phyloP scores from a whole-genome alignment of 2,113 vertebrate species.

The Coreoperca whiteheadi region DNA sequence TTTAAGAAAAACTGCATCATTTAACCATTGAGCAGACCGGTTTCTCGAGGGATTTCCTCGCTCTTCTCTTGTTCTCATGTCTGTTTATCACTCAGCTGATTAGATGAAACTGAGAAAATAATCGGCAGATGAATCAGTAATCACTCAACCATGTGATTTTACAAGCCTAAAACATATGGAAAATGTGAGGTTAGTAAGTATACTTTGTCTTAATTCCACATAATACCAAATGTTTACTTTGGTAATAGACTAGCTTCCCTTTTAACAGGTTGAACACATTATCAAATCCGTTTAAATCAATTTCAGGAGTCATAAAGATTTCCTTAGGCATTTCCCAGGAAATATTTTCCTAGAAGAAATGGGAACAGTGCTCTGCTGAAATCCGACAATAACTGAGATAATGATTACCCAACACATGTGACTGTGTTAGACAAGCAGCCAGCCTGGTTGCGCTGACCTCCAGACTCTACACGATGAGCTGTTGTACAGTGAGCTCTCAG shows the following conservation, averaged over 20 bases:
- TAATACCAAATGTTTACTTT: not conserved
- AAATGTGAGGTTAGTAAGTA: not conserved
- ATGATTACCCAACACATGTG: constrained; percentile 16
- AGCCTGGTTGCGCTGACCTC: not conserved
- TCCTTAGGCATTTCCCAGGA: not conserved
- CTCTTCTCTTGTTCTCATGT: not conserved
- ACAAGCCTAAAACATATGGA: not conserved
- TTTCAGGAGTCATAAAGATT: not conserved
- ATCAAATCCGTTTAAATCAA: not conserved
- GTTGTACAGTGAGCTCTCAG: not conserved
- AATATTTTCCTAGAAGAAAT: constrained; percentile 23
- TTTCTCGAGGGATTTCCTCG: constrained; percentile 22
- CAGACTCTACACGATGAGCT: constrained; percentile 17
- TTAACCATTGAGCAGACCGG: constrained; percentile 8
- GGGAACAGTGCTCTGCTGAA: not conserved
- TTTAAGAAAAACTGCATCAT: constrained; percentile 51
- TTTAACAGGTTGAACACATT: not conserved
- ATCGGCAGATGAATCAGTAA: not conserved
- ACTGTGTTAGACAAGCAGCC: not conserved
- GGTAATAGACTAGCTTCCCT: not conserved
- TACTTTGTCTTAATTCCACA: not conserved
- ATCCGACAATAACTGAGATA: constrained; percentile 1
- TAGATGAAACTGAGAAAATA: too few relatives aligned
- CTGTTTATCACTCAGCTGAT: too few relatives aligned
- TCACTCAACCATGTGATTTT: not conserved